phyloP scores from a whole-genome alignment of 2,797 vertebrate genomes.

The Aselliscus stoliczkanus region DNA sequence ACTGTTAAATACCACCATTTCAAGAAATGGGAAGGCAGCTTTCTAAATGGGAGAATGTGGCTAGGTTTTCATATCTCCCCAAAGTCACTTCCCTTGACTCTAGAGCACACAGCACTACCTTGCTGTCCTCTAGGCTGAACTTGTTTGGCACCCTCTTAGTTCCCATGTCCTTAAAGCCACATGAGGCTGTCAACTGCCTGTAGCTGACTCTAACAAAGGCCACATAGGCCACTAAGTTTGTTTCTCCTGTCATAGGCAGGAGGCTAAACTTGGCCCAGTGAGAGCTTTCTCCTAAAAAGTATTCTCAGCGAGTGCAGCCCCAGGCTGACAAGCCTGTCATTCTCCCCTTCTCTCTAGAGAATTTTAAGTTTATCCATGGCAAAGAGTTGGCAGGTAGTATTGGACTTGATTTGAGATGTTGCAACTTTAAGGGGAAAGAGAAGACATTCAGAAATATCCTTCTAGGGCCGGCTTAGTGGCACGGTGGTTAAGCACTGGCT shows the following conservation, averaged over 20 bases:
- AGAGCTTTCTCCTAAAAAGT: conserved; percentile 38
- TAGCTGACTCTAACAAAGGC: conserved; percentile 60
- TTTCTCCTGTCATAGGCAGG: neutral
- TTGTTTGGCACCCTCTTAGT: conserved; percentile 46
- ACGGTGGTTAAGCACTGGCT: too few relatives aligned
- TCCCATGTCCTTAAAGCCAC: conserved; percentile 45
- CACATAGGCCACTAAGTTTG: conserved; percentile 25
- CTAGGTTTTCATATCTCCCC: neutral
- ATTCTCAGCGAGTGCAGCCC: neutral
- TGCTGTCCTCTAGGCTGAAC: conserved; percentile 21
- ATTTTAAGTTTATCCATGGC: conserved; percentile 48
- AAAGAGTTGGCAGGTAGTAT: conserved; percentile 47
- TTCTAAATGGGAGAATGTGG: neutral
- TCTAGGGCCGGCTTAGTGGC: too few relatives aligned
- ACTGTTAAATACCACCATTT: neutral
- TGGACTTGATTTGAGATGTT: conserved; percentile 43
- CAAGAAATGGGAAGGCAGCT: conserved; percentile 9
- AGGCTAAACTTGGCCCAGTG: conserved; percentile 22
- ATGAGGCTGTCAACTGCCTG: conserved; percentile 56
- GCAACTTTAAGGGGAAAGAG: conserved; percentile 54
- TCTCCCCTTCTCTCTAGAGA: conserved; percentile 29
- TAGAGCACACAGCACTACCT: neutral
- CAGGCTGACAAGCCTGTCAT: conserved; percentile 31
- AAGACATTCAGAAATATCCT: conserved; percentile 45
- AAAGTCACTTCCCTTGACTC: neutral